Evolutionary conservation across 2,113 vertebrate species (phyloP), one percentile per base, ranked within the genome.

Genomic region (Carettochelys insculpta): DNA sequence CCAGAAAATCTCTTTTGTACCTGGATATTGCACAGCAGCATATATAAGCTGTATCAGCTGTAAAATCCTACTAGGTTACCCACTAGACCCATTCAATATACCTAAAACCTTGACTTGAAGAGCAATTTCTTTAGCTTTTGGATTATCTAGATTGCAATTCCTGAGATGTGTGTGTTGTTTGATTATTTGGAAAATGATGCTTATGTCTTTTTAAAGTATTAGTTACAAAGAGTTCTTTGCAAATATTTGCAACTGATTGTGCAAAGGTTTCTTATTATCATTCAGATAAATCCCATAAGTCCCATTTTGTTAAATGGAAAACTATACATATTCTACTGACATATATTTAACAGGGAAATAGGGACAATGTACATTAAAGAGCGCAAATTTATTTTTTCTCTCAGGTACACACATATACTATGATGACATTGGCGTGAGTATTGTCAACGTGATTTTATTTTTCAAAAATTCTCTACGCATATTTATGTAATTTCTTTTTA

Each of bases 51-150:
- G 73, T 3, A 17, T 75, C 76, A 91, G 85, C 3, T 1, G 85
- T 16, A 65, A 92, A 78, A 27, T 50, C 41, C 4, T 24, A 52
- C n/a, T 17, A 50, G 4, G 51, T 13, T 17, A 76, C 19, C 3
- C 2, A 71, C 5, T 27, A 82, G 45, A 85, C 9, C 4, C 8
- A 71, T 4, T 65, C 4, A 0, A 1, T 1, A 78, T 13, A 83
- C 2, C 12, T 50, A n/a, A 41, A 83, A 16, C 1, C 34, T 77
- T 58, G 0, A 0, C 16, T 52, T 1, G 25, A 58, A 80, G 3
- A 68, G 8, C 48, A 50, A 83, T 77, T 79, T 10, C 84, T 77
- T 83, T 77, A 84, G n/a, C 22, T 48, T 71, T 47, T 5, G 52
- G 77, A 92, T 82, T 13, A 83, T 8, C 3, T 38, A 68, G 1